These are phyloP conservation scores for Podarcis cretensis DNA, from an alignment of 2,113 vertebrate species.

Conservation along the genomic window DNA sequence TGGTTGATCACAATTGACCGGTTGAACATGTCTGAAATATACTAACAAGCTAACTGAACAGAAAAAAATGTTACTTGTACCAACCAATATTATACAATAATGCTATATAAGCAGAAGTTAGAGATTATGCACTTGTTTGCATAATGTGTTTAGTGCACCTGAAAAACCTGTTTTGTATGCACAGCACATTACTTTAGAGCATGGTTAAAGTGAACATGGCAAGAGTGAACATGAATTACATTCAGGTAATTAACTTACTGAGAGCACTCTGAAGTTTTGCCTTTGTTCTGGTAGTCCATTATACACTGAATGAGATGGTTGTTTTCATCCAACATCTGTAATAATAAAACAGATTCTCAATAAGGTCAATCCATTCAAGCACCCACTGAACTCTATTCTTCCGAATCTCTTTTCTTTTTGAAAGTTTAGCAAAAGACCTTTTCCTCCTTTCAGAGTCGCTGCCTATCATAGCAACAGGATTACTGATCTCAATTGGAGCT, in stretches of 20 bases:
- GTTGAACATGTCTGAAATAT: background rate
- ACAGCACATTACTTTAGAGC: background rate
- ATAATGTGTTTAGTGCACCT: background rate
- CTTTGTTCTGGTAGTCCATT: conserved; percentile 99
- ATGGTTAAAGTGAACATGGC: background rate
- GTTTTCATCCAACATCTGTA: conserved; percentile 98
- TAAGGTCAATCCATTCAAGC: conserved; percentile 37
- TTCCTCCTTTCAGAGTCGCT: background rate
- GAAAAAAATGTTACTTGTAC: background rate
- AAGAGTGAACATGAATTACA: conserved; percentile 26
- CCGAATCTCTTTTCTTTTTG: background rate
- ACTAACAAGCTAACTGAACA: background rate
- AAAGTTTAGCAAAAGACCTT: background rate
- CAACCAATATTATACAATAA: background rate
- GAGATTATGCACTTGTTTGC: background rate
- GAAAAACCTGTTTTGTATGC: background rate
- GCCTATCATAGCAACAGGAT: background rate
- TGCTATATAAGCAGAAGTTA: background rate
- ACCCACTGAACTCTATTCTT: background rate
- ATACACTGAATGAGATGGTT: conserved; percentile 99
- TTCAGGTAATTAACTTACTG: conserved; percentile 84
- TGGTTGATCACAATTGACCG: no score
- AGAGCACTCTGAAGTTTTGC: conserved; percentile 97
- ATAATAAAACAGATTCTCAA: conserved; percentile 53
- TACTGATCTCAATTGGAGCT: background rate